Base-by-base conservation (phyloP, 2,797 vertebrate genomes). In the Oreortyx pictus region DNA sequence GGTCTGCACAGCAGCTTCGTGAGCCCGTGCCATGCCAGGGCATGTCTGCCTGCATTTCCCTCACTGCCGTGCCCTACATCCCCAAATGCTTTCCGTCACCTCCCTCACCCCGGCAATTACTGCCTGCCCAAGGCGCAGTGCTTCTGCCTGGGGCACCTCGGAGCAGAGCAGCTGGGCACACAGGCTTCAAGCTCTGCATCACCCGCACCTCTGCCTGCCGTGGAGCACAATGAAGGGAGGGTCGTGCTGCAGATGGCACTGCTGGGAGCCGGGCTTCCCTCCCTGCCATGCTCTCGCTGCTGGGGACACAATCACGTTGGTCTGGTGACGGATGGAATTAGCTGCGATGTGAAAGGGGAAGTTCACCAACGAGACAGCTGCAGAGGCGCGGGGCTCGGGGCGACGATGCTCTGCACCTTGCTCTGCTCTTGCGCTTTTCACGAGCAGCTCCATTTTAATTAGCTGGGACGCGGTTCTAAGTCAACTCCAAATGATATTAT, bases 361-460 rank as follows among this genome's bases (percentile, higher is more conserved):
- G 89, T 89, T 93, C 79, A 72, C 81, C 0, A 1, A 61, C 33
- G 57, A 84, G 96, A 85, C 91, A 90, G 87, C 61, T 67, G 78
- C 2, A 8, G 61, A 79, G 78, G 60, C 77, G 54, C 0, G 0
- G 88, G 81, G 86, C 81, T 88, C 72, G 66, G 88, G 90, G 94
- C 92, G 66, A 41, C 0, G 8, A 80, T 66, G 64, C 6, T 14
- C 67, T 52, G 75, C 65, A 94, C 82, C 88, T 85, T 41, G 56
- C 47, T 35, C 88, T 89, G 72, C 82, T 72, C 88, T 29, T 39
- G 57, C 0, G 14, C 82, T 95, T 92, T 77, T 75, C 37, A 2
- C 54, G 23, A 75, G 84, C 66, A n/a, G 89, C 79, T 89, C 79
- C 47, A 25, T 95, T 92, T 93, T 95, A 96, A 96, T 95, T 95